These are phyloP conservation scores for Drosophila nr. medialis DNA, from an alignment of 2,888 invertebrate genomes.

Conservation along the genomic window DNA sequence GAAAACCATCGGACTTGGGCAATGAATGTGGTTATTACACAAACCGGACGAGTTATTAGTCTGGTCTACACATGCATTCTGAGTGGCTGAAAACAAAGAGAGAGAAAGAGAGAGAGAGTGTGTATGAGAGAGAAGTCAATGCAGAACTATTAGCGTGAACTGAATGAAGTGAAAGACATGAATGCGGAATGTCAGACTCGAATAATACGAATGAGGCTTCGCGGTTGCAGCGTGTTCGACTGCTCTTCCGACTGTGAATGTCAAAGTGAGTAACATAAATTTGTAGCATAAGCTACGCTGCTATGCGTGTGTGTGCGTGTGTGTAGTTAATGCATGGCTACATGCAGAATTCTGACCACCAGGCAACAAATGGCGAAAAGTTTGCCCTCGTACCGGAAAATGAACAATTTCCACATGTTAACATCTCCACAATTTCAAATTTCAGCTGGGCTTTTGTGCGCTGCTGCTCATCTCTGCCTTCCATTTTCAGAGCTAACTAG, in stretches of 20 bases:
- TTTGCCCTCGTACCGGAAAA: constrained; percentile 1
- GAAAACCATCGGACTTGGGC: constrained; percentile 12
- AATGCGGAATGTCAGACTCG: constrained; percentile 44
- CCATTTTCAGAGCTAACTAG: background rate
- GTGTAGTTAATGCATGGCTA: constrained; percentile 15
- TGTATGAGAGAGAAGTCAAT: background rate
- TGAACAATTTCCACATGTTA: constrained; percentile 23
- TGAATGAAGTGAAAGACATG: constrained; percentile 58
- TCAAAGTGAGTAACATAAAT: constrained; percentile 31
- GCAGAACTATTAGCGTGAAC: constrained; percentile 15
- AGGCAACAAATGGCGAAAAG: background rate
- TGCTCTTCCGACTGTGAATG: constrained; percentile 7
- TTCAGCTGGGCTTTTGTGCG: background rate
- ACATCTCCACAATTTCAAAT: constrained; percentile 25
- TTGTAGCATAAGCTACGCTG: constrained; percentile 13
- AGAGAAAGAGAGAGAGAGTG: background rate
- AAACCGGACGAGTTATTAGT: background rate
- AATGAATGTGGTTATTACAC: constrained; percentile 12
- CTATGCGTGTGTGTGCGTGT: background rate
- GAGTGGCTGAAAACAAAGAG: constrained; percentile 33
- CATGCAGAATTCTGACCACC: constrained; percentile 9
- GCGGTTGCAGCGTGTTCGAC: constrained; percentile 33
- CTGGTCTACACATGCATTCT: constrained; percentile 38
- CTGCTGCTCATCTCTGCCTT: background rate
- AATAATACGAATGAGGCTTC: background rate